Base-by-base conservation (phyloP, 2,113 vertebrate genomes). In the Vombatus ursinus region DNA sequence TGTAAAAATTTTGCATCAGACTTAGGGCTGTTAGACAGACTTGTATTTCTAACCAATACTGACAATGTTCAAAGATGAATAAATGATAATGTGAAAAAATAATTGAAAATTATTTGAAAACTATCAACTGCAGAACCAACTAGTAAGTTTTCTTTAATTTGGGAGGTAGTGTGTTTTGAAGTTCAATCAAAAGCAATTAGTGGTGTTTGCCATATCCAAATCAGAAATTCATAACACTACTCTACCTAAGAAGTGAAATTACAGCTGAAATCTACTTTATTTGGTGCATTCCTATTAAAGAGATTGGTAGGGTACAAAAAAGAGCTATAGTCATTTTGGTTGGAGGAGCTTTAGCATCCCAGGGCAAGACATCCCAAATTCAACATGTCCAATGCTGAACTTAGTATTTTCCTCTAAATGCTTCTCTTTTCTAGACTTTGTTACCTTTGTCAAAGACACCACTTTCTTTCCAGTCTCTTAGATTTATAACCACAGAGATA, bases 131-230 rank as follows among this genome's bases (percentile, higher is more conserved):
- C 25, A 28, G 54, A 57, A 14, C 12, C 49, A 50, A 53, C 90
- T 93, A 90, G 51, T 93, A 94, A 51, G 25, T 94, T 96, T 57
- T 94, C 48, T 96, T 96, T 97, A 26, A 95, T 84, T 94, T 96
- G 95, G 52, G 3, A 89, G 12, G 77, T 91, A 90, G 52, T 91
- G 50, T 93, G 48, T 68, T 44, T 5, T 89, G 26, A 90, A 95
- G 12, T 47, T 93, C 22, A 50, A 44, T 51, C 94, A 37, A 96
- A 90, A 48, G 94, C 93, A 92, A 97, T 95, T 95, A 11, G 57
- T 84, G 52, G 10, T 53, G 89, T 47, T 94, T 91, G 10, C 44
- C 50, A 89, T 50, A 90, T 26, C 24, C 48, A 48, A 90, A 48
- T 7, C 84, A 22, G 53, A 95, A 96, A 93, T 90, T 92, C 3